These are phyloP conservation scores for Epinephelus awoara DNA, from an alignment of 2,797 vertebrate species.

Conservation along the genomic window DNA sequence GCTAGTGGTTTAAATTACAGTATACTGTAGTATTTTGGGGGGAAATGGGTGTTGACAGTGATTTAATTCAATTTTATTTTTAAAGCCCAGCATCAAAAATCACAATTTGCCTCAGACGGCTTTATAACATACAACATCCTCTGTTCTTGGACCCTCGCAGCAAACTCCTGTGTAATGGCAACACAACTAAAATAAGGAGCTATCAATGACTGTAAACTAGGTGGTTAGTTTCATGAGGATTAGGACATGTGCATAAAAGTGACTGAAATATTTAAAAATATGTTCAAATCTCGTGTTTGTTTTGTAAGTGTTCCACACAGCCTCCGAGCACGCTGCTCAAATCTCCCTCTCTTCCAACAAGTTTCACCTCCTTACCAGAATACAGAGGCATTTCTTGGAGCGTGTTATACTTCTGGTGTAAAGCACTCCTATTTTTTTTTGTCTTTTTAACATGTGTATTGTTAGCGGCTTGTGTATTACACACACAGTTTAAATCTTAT, in stretches of 20 bases:
- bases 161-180: neutral
- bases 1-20: too few relatives aligned
- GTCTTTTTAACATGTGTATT: conserved; percentile 10
- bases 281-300: conserved; percentile 1
- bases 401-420: conserved; percentile 16
- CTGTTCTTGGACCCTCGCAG: too few relatives aligned
- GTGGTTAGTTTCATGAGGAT: neutral
- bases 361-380: conserved; percentile 14
- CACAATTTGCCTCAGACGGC: too few relatives aligned
- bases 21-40: too few relatives aligned
- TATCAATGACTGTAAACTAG: too few relatives aligned
- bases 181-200: neutral
- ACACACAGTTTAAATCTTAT: conserved; percentile 46
- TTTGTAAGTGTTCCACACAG: neutral
- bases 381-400: conserved; percentile 1
- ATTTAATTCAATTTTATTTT: too few relatives aligned
- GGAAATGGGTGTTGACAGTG: too few relatives aligned
- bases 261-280: conserved; percentile 15
- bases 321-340: neutral
- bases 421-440: conserved; percentile 8
- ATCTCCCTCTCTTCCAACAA: neutral
- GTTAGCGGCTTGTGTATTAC: conserved; percentile 30
- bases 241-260: neutral
- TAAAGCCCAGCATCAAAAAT: too few relatives aligned
- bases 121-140: too few relatives aligned